These are phyloP conservation scores for Eristalis arbustorum DNA, from an alignment of 2,888 invertebrate genomes.

Conservation along the genomic window DNA sequence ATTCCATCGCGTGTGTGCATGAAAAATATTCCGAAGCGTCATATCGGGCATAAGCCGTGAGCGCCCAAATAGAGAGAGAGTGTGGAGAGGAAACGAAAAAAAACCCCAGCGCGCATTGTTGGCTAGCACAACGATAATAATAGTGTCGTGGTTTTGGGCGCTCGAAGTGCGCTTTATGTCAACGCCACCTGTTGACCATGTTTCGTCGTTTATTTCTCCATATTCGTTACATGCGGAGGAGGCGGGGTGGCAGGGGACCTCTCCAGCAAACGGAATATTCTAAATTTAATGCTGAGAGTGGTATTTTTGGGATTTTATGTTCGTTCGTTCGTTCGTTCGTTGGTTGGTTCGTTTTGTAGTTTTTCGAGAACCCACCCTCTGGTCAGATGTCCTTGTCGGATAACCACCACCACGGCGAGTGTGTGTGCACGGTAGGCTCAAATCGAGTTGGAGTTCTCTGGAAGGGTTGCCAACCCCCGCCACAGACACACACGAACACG, in stretches of 20 bases:
- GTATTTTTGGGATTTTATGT: slow-evolving; percentile 42
- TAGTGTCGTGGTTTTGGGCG: slow-evolving; percentile 42
- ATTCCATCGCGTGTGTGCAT: slow-evolving; percentile 60
- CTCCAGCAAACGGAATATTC: background rate
- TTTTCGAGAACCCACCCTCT: no score
- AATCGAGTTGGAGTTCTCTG: background rate
- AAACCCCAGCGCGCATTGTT: slow-evolving; percentile 9
- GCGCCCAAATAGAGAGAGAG: background rate
- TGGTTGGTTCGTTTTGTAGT: background rate
- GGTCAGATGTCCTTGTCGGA: slow-evolving; percentile 48
- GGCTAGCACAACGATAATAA: slow-evolving; percentile 55
- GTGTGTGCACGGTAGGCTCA: background rate
- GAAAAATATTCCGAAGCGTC: slow-evolving; percentile 55
- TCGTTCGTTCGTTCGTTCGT: background rate
- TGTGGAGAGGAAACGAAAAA: background rate
- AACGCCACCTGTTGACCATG: slow-evolving; percentile 58
- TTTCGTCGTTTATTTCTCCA: background rate
- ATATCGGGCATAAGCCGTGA: slow-evolving; percentile 12
- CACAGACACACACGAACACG: background rate
- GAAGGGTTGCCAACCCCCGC: no score
- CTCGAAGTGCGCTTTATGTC: slow-evolving; percentile 40
- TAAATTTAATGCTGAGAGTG: slow-evolving; percentile 44
- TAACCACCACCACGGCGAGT: background rate
- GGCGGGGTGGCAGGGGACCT: background rate
- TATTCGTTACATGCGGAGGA: background rate